phyloP scores from a whole-genome alignment of 2,113 vertebrate species.

The Thinocorus orbignyianus region DNA sequence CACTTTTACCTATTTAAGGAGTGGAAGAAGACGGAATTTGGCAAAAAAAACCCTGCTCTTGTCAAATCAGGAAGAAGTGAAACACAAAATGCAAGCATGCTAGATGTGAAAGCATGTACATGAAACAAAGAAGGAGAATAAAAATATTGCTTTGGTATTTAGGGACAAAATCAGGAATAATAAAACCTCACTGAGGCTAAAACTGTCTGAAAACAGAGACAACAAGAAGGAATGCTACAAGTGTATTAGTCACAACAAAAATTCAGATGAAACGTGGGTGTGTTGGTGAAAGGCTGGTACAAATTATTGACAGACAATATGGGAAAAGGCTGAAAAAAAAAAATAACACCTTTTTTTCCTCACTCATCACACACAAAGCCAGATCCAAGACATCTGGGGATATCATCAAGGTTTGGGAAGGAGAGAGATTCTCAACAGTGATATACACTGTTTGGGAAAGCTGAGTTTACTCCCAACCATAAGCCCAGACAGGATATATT shows the following conservation, averaged over 20 bases:
- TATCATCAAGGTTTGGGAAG: not conserved
- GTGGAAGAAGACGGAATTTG: not conserved
- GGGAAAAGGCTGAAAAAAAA: not conserved
- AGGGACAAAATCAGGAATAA: not conserved
- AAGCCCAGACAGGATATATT: not conserved
- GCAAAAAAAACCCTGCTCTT: not conserved
- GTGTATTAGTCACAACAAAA: not conserved
- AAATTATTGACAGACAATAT: not conserved
- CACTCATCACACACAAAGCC: not conserved
- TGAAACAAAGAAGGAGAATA: not conserved
- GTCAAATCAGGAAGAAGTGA: not conserved
- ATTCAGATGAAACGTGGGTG: not conserved
- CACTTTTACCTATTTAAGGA: not conserved
- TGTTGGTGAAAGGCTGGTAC: not conserved
- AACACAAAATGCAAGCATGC: not conserved
- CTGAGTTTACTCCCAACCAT: not conserved
- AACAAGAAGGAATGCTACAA: not conserved
- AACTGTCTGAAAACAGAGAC: not conserved
- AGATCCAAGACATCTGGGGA: not conserved
- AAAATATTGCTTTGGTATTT: not conserved
- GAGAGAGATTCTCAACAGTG: not conserved
- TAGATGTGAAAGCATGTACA: not conserved
- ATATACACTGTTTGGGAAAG: not conserved
- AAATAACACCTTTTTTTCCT: not conserved
- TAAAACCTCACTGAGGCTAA: not conserved